phyloP scores from a whole-genome alignment of 2,888 invertebrate genomes.

The Tetragonisca angustula region DNA sequence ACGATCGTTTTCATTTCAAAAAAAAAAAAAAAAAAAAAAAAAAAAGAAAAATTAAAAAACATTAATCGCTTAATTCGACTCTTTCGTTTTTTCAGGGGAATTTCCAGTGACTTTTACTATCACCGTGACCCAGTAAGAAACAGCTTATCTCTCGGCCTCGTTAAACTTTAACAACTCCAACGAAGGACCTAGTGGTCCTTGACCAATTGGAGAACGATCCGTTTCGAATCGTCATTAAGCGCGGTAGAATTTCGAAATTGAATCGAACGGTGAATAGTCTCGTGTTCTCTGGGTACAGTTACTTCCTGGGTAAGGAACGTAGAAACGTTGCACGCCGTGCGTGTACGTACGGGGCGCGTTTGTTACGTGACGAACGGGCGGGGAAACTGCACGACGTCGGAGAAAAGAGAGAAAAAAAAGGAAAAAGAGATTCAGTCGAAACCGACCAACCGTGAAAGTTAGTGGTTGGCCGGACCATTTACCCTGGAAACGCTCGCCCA shows the following conservation, averaged over 20 bases:
- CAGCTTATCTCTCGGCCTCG: neutral
- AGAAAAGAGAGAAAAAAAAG: constrained; percentile 16
- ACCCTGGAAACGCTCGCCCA: constrained; percentile 72
- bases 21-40: no score
- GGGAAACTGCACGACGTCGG: constrained; percentile 52
- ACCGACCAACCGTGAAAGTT: constrained; percentile 79
- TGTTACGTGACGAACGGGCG: constrained; percentile 70
- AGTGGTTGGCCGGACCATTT: constrained; percentile 70
- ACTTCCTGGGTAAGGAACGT: constrained; percentile 73
- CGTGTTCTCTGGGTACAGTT: constrained; percentile 58
- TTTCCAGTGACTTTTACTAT: neutral
- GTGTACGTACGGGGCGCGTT: constrained; percentile 45
- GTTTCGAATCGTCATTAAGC: neutral
- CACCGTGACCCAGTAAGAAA: neutral
- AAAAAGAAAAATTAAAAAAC: no score
- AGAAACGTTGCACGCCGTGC: constrained; percentile 43
- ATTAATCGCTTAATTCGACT: neutral
- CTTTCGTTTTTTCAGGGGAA: neutral
- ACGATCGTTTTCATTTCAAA: no score
- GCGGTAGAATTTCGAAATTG: neutral
- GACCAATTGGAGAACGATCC: neutral
- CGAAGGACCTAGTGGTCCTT: neutral
- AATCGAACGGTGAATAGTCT: neutral
- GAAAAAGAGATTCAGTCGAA: constrained; percentile 58
- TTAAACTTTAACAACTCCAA: neutral